phyloP scores from a whole-genome alignment of 2,888 invertebrate genomes.

The Nemapogon koenigi region DNA sequence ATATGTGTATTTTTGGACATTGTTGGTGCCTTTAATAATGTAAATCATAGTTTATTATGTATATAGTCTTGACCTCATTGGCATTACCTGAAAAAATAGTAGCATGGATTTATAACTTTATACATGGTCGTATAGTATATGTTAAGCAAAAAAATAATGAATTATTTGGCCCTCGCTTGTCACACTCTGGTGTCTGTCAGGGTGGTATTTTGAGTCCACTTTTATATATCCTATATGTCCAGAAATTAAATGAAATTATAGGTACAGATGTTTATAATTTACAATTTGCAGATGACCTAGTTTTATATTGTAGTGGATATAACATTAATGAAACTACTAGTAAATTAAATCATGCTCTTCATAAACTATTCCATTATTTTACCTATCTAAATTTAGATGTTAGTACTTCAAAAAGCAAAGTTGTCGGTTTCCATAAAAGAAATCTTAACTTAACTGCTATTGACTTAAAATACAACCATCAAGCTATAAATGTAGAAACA shows the following conservation, averaged over 20 bases:
- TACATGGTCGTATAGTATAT: slow-evolving; percentile 14
- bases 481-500: not conserved
- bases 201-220: too few species aligned
- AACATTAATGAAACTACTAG: not conserved
- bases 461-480: not conserved
- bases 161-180: slow-evolving; percentile 11
- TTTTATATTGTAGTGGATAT: not conserved
- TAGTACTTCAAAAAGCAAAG: slow-evolving; percentile 6
- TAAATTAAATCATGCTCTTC: slow-evolving; percentile 1
- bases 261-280: slow-evolving; percentile 13
- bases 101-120: slow-evolving; percentile 13
- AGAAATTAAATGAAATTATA: slow-evolving; percentile 12
- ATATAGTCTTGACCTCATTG: slow-evolving; percentile 6
- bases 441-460: not conserved
- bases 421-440: slow-evolving; percentile 7
- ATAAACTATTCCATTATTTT: slow-evolving; percentile 6
- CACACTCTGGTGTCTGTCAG: slow-evolving; percentile 14
- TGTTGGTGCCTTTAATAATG: slow-evolving; percentile 13
- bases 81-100: slow-evolving; percentile 13
- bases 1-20: slow-evolving; percentile 11
- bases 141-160: slow-evolving; percentile 13
- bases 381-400: slow-evolving; percentile 1
- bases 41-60: slow-evolving; percentile 11
- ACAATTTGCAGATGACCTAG: slow-evolving; percentile 14
- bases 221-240: slow-evolving; percentile 14